These are phyloP conservation scores for Bathynomus jamesi DNA, from an alignment of 1,140 invertebrate species.

Conservation along the genomic window DNA sequence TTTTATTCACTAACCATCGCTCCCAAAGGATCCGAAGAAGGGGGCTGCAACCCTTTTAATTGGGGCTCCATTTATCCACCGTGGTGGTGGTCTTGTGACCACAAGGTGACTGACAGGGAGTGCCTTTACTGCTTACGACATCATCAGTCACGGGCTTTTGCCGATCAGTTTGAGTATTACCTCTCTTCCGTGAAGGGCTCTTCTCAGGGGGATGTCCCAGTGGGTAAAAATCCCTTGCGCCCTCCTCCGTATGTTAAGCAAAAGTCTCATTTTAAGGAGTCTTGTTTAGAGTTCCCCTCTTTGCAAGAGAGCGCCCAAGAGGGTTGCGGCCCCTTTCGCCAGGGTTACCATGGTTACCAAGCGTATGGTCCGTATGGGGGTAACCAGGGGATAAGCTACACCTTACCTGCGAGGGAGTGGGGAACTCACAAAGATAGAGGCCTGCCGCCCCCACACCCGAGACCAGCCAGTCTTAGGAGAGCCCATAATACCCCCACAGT, in stretches of 20 bases:
- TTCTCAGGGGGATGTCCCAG: not conserved
- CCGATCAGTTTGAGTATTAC: conserved; percentile 37
- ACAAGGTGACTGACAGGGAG: conserved; percentile 36
- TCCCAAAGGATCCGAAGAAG: conserved; percentile 25
- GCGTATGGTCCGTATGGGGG: not conserved
- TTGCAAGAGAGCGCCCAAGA: not conserved
- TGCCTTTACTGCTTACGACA: conserved; percentile 39
- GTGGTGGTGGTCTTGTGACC: conserved; percentile 41
- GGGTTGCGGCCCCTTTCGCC: not conserved
- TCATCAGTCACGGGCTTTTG: conserved; percentile 37
- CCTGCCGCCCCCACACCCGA: not conserved
- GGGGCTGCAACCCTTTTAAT: conserved; percentile 30
- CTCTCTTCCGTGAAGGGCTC: not conserved
- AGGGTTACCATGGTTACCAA: not conserved
- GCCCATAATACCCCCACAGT: not conserved
- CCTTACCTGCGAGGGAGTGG: conserved; percentile 8
- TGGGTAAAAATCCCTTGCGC: not conserved
- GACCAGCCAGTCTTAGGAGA: not conserved
- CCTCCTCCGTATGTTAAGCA: too few relatives aligned
- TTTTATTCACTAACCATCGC: too few relatives aligned
- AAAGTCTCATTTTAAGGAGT: not conserved
- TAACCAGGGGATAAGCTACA: conserved; percentile 18
- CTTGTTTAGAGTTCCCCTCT: not conserved
- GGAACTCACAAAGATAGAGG: not conserved
- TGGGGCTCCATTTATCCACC: conserved; percentile 38